These are phyloP conservation scores for Drosophila tsacasi DNA, from an alignment of 1,140 invertebrate species.

Conservation along the genomic window DNA sequence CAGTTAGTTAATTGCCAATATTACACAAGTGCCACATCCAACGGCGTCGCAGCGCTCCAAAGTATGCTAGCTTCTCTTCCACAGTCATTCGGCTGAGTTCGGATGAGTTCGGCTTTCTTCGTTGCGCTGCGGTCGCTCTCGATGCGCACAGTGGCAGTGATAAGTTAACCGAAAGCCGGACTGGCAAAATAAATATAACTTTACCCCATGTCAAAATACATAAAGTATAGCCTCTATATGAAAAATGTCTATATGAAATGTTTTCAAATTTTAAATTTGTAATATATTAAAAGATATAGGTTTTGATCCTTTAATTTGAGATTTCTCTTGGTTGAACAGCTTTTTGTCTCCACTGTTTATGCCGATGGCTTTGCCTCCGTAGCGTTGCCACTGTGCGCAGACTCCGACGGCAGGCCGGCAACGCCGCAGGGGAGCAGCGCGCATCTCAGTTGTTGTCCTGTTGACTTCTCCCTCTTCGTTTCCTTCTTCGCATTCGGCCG, in stretches of 20 bases:
- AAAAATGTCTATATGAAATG: no score
- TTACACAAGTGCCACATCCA: slow-evolving; percentile 75
- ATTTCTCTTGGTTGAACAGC: slow-evolving; percentile 9
- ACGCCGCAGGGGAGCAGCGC: slow-evolving; percentile 47
- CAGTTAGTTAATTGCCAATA: slow-evolving; percentile 81
- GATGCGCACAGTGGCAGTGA: slow-evolving; percentile 17
- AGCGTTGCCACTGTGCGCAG: slow-evolving; percentile 57
- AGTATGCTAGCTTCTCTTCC: slow-evolving; percentile 53
- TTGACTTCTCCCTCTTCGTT: neutral
- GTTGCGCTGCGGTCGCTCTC: slow-evolving; percentile 15
- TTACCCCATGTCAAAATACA: no score
- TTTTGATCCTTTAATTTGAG: neutral
- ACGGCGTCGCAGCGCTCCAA: slow-evolving; percentile 58
- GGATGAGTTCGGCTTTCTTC: slow-evolving; percentile 18
- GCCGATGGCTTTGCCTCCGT: slow-evolving; percentile 1
- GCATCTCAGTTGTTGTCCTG: slow-evolving; percentile 48
- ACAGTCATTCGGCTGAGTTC: neutral
- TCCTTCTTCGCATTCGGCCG: slow-evolving; percentile 11
- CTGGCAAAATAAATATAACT: no score
- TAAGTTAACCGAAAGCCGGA: slow-evolving; percentile 12
- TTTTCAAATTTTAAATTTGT: neutral
- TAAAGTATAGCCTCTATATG: neutral
- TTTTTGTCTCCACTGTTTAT: slow-evolving; percentile 36
- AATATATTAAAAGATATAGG: neutral
- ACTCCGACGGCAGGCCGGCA: slow-evolving; percentile 56